Base-by-base conservation (phyloP, 2,113 vertebrate genomes). In the Lampris megalopsis region DNA sequence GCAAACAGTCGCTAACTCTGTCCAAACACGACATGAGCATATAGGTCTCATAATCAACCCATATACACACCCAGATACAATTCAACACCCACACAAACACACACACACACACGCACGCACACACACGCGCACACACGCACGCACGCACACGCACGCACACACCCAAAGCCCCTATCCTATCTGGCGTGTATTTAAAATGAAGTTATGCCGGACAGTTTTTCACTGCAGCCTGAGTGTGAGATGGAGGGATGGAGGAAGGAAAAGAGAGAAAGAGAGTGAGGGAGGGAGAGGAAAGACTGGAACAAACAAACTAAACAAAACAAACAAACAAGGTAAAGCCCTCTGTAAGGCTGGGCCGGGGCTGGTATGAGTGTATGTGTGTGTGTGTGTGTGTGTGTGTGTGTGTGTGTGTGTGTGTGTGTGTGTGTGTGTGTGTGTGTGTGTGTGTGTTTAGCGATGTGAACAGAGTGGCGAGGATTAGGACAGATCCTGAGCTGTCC, bases 391-490 rank as follows among this genome's bases (percentile, higher is more conserved):
- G 49, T 54, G 64, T 56, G 65, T 58, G 67, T 58, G 67, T 69
- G 35, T 58, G 56, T 58, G 8, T 58, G 56, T 58, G 35, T 58
- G 35, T 58, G 35, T 76, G 74, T 79, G 77, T 79, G 37, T 59
- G 85, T 85, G 86, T 62, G 78, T 71, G 74, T 79, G 36, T 40
- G 63, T 65, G 47, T 50, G 78, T 69, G 35, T 80, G 88, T 77
- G 49, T 54, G 64, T 56, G 65, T 58, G 67, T 58, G 67, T 69
- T 81, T 70, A 86, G 86, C 88, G 85, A 89, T 90, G 87, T 87
- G 92, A 94, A 93, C 93, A 94, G 93, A 95, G 93, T 91, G 92
- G 88, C 72, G 57, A 84, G 93, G 94, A 94, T 95, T 95, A 95
- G 88, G 83, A 89, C 87, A 92, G 92, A 95, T 94, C 93, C 93